A percentile compares a stretch with the other conserved stretches of the same genome.
Conservation (phyloP, 2,113 vertebrate species). For the Gasterosteus aculeatus region DNA sequence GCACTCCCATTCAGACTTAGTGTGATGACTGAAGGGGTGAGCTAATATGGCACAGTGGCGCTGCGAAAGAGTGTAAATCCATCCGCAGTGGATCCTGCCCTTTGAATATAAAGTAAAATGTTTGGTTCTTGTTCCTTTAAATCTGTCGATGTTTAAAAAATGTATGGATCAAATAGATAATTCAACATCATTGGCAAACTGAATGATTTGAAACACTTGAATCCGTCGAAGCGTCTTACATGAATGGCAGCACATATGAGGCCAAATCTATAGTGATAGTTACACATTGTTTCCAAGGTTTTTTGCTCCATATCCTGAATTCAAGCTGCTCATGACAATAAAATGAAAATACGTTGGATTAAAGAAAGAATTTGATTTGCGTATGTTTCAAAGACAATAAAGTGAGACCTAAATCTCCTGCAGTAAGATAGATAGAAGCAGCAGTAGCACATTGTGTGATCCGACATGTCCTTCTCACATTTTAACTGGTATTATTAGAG, state of each 20-base stretch:
- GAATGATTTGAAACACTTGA: not conserved
- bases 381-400: conserved; percentile 48
- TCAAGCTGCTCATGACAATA: not conserved
- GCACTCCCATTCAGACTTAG: conserved; percentile 73
- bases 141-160: conserved; percentile 5
- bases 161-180: not conserved
- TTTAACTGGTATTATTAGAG: conserved; percentile 55
- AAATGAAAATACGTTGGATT: conserved; percentile 41
- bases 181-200: not conserved
- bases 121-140: not conserved
- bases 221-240: not conserved
- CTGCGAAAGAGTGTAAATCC: conserved; percentile 50
- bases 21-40: conserved; percentile 72
- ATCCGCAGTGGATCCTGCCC: conserved; percentile 24
- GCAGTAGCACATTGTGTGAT: conserved; percentile 55
- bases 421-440: conserved; percentile 54
- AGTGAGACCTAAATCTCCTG: conserved; percentile 42
- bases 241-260: not conserved
- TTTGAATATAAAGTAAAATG: conserved; percentile 19
- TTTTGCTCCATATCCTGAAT: not conserved
- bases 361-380: conserved; percentile 39
- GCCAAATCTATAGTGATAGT: not conserved
- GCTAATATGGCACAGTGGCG: conserved; percentile 55
- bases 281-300: not conserved
- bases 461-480: conserved; percentile 61